These are phyloP conservation scores for Micrasema minimum DNA, from an alignment of 1,140 invertebrate genomes.

Conservation along the genomic window DNA sequence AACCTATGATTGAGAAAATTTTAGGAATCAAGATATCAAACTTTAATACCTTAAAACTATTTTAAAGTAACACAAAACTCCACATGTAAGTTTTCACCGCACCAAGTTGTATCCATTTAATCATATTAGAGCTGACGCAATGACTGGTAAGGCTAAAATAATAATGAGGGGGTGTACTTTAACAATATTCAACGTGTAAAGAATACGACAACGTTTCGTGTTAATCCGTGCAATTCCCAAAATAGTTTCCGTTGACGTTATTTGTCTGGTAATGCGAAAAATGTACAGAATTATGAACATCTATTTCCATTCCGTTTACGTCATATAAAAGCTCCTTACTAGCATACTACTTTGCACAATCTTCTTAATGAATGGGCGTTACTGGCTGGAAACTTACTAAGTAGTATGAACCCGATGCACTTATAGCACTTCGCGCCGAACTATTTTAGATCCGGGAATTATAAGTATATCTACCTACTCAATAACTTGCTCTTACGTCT, in stretches of 20 bases:
- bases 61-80: too few relatives aligned
- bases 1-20: too few relatives aligned
- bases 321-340: conserved; percentile 6
- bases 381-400: too few relatives aligned
- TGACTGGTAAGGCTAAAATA: neutral
- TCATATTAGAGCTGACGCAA: neutral
- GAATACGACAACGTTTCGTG: neutral
- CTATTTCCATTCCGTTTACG: conserved; percentile 25
- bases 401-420: neutral
- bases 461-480: too few relatives aligned
- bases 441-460: too few relatives aligned
- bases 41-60: too few relatives aligned
- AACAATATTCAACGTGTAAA: neutral
- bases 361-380: neutral
- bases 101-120: too few relatives aligned
- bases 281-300: conserved; percentile 24
- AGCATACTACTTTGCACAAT: neutral
- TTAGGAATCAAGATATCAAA: too few relatives aligned
- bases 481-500: too few relatives aligned
- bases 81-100: too few relatives aligned
- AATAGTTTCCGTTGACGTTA: conserved; percentile 28
- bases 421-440: too few relatives aligned
- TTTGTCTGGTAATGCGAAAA: conserved; percentile 38
- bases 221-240: conserved; percentile 26
- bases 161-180: too few relatives aligned